Evolutionary conservation across 2,113 vertebrate species (phyloP).

Genomic region (Hepsetus odoe): DNA sequence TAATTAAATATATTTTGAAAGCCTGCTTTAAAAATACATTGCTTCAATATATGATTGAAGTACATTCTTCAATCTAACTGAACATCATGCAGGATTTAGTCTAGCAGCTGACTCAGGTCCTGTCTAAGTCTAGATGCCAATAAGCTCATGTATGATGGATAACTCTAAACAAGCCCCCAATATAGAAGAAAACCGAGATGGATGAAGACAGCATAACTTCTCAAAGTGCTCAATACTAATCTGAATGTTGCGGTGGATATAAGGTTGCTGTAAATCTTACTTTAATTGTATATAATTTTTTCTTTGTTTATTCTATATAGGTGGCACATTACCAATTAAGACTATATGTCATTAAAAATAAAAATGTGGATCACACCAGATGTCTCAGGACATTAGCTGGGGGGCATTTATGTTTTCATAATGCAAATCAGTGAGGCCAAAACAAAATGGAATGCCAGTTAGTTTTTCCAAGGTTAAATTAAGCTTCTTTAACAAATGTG

Average conservation of each 20-base stretch:
- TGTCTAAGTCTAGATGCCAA: slow-evolving; percentile 43
- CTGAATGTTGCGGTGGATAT: slow-evolving; percentile 1
- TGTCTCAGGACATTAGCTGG: no score
- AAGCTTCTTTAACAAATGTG: background rate
- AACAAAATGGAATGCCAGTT: background rate
- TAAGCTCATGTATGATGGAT: slow-evolving; percentile 46
- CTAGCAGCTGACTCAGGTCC: slow-evolving; percentile 48
- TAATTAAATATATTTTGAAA: no score
- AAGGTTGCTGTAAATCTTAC: background rate
- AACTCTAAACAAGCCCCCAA: slow-evolving; percentile 34
- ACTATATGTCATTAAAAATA: no score
- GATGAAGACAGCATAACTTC: slow-evolving; percentile 16
- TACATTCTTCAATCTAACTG: slow-evolving; percentile 1
- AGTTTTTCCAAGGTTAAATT: background rate
- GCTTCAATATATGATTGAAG: background rate
- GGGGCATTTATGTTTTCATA: background rate
- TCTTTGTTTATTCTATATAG: background rate
- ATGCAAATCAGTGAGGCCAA: background rate
- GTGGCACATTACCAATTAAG: background rate
- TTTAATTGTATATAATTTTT: no score
- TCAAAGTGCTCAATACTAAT: slow-evolving; percentile 18
- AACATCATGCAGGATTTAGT: background rate
- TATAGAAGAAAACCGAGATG: slow-evolving; percentile 27
- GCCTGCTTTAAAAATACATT: no score
- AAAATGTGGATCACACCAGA: no score